phyloP scores from a whole-genome alignment of 2,113 vertebrate genomes.

The Irena cyanogastra region DNA sequence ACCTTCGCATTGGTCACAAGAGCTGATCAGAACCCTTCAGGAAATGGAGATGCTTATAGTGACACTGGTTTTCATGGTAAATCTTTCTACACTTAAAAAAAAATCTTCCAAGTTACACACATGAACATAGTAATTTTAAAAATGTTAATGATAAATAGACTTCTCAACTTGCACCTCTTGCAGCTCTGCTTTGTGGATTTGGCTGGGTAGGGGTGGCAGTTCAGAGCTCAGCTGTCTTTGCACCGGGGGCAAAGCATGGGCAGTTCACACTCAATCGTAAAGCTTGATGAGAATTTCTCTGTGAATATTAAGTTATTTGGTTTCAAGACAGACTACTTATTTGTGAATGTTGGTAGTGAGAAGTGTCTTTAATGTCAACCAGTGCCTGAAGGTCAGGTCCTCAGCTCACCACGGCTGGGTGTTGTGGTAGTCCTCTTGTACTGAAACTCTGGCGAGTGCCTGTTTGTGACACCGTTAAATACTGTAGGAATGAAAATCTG shows the following conservation, averaged over 20 bases:
- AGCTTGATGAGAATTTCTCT: neutral
- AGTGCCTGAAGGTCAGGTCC: neutral
- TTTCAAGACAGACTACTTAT: neutral
- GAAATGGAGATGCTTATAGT: neutral
- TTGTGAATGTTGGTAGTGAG: neutral
- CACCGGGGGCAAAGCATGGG: no score
- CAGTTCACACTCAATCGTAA: neutral
- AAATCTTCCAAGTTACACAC: neutral
- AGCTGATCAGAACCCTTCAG: neutral
- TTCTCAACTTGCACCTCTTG: neutral
- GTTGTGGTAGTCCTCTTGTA: accelerated
- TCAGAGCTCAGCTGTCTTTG: neutral
- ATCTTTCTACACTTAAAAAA: neutral
- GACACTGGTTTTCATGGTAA: neutral
- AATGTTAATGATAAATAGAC: neutral
- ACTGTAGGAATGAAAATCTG: neutral
- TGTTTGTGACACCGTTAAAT: conserved; percentile 4
- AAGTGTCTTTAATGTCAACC: neutral
- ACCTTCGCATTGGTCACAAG: neutral
- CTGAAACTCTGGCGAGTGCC: neutral
- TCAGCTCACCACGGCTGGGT: accelerated
- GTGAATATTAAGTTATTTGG: neutral
- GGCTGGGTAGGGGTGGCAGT: neutral
- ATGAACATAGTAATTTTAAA: neutral
- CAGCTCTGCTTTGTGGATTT: neutral